Percentiles rank a stretch among this genome's conserved stretches.
phyloP scores from a whole-genome alignment of 2,888 invertebrate genomes.

The Ochlodes sylvanus region DNA sequence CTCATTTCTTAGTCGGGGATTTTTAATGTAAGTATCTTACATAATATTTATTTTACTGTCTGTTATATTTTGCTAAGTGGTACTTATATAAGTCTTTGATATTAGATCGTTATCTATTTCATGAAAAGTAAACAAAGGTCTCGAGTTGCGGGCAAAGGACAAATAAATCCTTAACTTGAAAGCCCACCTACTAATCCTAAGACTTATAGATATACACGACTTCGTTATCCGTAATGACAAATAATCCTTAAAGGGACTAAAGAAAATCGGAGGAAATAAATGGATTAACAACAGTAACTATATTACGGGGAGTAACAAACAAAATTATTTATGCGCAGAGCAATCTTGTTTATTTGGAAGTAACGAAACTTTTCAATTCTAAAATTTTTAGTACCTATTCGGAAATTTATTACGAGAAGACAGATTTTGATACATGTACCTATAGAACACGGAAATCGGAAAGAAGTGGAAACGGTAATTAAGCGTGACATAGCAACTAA shows the following conservation, averaged over 20 bases:
- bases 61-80: background rate
- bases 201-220: conserved; percentile 1
- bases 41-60: too few species aligned
- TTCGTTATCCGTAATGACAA: conserved; percentile 7
- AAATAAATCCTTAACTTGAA: conserved; percentile 5
- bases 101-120: background rate
- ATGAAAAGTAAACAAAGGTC: conserved; percentile 4
- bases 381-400: too few species aligned
- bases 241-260: conserved; percentile 12
- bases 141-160: background rate
- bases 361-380: too few species aligned
- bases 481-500: too few species aligned
- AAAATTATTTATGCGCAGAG: too few species aligned
- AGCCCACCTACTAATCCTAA: background rate
- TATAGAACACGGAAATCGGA: too few species aligned
- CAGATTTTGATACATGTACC: too few species aligned
- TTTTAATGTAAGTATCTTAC: too few species aligned
- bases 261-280: background rate
- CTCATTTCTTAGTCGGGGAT: too few species aligned
- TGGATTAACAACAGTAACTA: background rate
- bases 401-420: too few species aligned
- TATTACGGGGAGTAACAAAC: too few species aligned
- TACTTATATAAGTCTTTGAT: background rate
- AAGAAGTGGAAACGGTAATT: too few species aligned
- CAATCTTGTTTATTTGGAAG: background rate